Evolutionary conservation across 2,888 invertebrate species (phyloP).

Genomic region (Platypus cylindrus): DNA sequence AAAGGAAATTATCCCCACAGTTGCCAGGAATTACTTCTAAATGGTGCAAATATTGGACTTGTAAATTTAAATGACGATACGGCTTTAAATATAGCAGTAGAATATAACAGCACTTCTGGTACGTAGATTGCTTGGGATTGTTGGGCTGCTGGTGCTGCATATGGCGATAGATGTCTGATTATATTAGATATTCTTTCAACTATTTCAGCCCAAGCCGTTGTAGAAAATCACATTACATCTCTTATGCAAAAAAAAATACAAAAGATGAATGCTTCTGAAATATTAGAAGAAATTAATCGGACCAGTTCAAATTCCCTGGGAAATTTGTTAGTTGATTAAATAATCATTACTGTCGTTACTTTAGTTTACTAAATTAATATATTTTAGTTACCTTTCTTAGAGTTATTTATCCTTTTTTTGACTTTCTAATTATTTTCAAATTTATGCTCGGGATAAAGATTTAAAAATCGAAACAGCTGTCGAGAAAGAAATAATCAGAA

Average conservation of each 20-base stretch:
- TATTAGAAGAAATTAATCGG: no score
- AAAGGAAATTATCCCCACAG: constrained; percentile 82
- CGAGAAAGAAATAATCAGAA: no score
- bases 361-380: no score
- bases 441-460: no score
- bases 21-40: constrained; percentile 68
- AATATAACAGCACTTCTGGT: constrained; percentile 44
- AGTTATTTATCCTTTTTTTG: no score
- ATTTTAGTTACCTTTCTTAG: no score
- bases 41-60: constrained; percentile 69
- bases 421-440: no score
- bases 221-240: constrained; percentile 56
- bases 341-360: no score
- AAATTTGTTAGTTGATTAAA: no score
- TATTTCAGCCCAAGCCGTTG: constrained; percentile 53
- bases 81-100: constrained; percentile 70
- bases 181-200: constrained; percentile 2
- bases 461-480: no score
- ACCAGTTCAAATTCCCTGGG: no score
- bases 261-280: no score
- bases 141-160: not conserved
- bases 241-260: constrained; percentile 19
- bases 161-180: constrained; percentile 1
- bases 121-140: constrained; percentile 5
- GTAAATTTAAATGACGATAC: constrained; percentile 73